Evolutionary conservation across 2,113 vertebrate species (phyloP).

Genomic region (Nasalis larvatus): DNA sequence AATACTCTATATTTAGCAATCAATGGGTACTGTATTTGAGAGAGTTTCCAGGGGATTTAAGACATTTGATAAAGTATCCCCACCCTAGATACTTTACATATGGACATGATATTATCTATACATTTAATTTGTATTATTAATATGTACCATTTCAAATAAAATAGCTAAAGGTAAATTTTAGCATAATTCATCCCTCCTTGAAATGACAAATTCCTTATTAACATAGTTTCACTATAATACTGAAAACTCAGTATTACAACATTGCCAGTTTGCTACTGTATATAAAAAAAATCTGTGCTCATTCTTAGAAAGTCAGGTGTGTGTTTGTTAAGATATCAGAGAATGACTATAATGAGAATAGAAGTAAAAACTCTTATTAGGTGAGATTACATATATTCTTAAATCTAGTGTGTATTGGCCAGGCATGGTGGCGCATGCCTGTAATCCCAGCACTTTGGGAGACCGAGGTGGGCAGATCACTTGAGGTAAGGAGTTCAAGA

Average conservation of each 20-base stretch:
- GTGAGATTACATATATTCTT: neutral
- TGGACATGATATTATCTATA: neutral
- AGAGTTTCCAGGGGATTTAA: neutral
- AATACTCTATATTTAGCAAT: neutral
- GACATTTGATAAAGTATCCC: neutral
- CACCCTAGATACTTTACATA: neutral
- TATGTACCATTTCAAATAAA: neutral
- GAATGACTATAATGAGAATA: neutral
- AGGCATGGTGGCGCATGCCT: too few species aligned
- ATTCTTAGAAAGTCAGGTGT: neutral
- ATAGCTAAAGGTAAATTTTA: neutral
- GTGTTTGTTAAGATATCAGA: neutral
- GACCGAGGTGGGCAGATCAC: too few species aligned
- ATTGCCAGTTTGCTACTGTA: neutral
- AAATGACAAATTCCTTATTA: neutral
- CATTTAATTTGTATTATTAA: conserved; percentile 19
- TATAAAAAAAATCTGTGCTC: neutral
- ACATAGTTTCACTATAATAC: neutral
- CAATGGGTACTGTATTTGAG: neutral
- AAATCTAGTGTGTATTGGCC: neutral
- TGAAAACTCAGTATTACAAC: neutral
- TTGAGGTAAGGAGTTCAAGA: too few species aligned
- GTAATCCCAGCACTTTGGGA: too few species aligned
- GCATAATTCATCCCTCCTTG: neutral
- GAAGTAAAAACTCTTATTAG: neutral